These are phyloP conservation scores for Lutraria lutraria DNA, from an alignment of 2,888 invertebrate genomes.

Conservation along the genomic window DNA sequence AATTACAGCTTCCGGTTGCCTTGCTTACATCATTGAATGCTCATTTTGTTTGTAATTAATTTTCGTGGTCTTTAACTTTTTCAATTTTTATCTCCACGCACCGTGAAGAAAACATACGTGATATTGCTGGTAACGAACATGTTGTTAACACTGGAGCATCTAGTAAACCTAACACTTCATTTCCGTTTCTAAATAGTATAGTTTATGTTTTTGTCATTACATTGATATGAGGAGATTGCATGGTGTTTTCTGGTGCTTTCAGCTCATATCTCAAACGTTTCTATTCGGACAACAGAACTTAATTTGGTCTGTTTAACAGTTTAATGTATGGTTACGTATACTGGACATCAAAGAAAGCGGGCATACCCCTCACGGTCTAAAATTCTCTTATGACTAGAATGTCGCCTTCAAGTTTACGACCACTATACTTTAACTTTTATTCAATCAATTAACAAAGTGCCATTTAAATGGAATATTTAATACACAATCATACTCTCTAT, in stretches of 20 bases:
- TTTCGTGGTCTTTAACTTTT: conserved; percentile 27
- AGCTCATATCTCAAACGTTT: neutral
- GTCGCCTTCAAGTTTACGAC: too few species aligned
- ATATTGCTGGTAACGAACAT: conserved; percentile 1
- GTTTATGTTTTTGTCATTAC: conserved; percentile 27
- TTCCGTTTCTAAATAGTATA: neutral
- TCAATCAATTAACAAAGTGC: too few species aligned
- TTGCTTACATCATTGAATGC: conserved; percentile 10
- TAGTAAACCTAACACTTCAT: neutral
- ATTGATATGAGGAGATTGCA: neutral
- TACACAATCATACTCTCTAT: too few species aligned
- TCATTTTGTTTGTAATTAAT: conserved; percentile 13
- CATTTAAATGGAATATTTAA: too few species aligned
- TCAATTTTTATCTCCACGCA: conserved; percentile 26
- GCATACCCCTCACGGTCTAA: neutral
- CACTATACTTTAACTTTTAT: too few species aligned
- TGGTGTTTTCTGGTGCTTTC: neutral
- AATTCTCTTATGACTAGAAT: neutral
- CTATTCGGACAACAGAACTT: neutral
- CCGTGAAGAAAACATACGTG: conserved; percentile 35
- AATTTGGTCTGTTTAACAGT: neutral
- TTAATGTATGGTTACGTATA: neutral
- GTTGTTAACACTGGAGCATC: neutral
- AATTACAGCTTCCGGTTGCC: conserved; percentile 9
- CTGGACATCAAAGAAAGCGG: neutral